Percentiles rank a stretch among this genome's conserved stretches.
phyloP scores from a whole-genome alignment of 1,140 invertebrate species.

The Helicoverpa armigera region DNA sequence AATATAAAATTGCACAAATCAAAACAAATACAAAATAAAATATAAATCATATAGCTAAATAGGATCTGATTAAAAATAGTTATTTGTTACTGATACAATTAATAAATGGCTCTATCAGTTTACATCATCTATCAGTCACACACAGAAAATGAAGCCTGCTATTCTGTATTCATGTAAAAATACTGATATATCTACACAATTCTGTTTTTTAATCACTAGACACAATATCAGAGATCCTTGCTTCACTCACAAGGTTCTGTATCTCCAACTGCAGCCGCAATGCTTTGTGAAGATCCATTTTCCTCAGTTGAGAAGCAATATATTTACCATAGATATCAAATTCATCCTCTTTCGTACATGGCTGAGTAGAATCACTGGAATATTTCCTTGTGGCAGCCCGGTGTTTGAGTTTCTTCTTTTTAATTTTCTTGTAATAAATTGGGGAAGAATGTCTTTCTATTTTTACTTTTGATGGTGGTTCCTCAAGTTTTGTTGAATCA shows the following conservation, averaged over 20 bases:
- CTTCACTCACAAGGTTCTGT: constrained; percentile 71
- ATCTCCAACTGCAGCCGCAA: constrained; percentile 72
- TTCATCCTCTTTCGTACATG: constrained; percentile 66
- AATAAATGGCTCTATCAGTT: no score
- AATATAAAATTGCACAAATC: constrained; percentile 14
- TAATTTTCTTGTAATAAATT: constrained; percentile 61
- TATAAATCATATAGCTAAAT: neutral
- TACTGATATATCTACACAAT: no score
- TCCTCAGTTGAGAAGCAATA: constrained; percentile 72
- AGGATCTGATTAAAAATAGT: no score
- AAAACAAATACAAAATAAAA: neutral
- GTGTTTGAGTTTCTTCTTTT: constrained; percentile 74
- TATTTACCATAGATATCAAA: constrained; percentile 80
- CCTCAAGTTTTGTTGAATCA: constrained; percentile 61
- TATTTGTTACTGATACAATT: no score
- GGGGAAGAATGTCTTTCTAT: constrained; percentile 53
- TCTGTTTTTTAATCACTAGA: constrained; percentile 15
- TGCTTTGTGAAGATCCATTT: constrained; percentile 71
- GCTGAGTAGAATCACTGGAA: constrained; percentile 55
- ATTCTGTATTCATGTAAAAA: no score
- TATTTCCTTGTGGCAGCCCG: constrained; percentile 56
- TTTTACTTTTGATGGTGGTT: constrained; percentile 57
- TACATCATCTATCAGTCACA: no score
- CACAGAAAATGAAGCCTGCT: no score
- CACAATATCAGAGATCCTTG: constrained; percentile 63